A percentile compares a stretch with the other conserved stretches of the same genome.
Conservation (phyloP, 2,797 vertebrate species). For the Potorous gilbertii region DNA sequence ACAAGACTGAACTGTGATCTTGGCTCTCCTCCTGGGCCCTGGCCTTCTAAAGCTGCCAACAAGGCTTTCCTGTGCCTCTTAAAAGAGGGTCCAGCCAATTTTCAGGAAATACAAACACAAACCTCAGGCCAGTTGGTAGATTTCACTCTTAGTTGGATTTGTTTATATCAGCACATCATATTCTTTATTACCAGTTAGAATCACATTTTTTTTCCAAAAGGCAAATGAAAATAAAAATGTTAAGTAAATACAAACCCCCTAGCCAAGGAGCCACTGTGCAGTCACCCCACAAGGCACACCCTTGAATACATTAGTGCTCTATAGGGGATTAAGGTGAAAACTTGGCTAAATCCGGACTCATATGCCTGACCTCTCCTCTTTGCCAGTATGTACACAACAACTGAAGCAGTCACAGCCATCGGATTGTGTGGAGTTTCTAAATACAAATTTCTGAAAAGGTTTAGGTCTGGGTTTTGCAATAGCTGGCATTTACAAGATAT, state of each 20-base stretch:
- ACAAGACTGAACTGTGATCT: background rate
- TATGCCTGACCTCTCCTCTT: conserved; percentile 59
- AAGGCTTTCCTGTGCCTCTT: conserved; percentile 40
- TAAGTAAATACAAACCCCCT: conserved; percentile 36
- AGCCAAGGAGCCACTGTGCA: conserved; percentile 20
- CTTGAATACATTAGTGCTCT: conserved; percentile 28
- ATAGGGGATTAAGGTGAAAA: conserved; percentile 33
- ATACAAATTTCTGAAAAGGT: conserved; percentile 47
- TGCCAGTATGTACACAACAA: background rate
- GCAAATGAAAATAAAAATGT: conserved; percentile 34
- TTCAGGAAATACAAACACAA: conserved; percentile 55
- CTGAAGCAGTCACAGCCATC: conserved; percentile 23
- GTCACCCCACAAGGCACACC: conserved; percentile 15
- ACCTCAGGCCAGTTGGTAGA: conserved; percentile 37
- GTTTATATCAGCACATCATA: conserved; percentile 37
- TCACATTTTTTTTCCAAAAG: conserved; percentile 6
- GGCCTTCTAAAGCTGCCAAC: conserved; percentile 42
- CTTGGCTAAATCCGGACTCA: conserved; percentile 10
- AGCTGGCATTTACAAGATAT: conserved; percentile 46
- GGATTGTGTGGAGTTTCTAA: conserved; percentile 48
- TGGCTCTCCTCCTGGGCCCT: background rate
- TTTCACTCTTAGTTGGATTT: conserved; percentile 38
- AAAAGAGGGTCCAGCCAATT: conserved; percentile 34
- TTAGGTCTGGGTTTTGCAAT: background rate
- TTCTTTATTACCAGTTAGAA: conserved; percentile 24